Conservation (phyloP, 1,140 invertebrate species). For the Cydia amplana region DNA sequence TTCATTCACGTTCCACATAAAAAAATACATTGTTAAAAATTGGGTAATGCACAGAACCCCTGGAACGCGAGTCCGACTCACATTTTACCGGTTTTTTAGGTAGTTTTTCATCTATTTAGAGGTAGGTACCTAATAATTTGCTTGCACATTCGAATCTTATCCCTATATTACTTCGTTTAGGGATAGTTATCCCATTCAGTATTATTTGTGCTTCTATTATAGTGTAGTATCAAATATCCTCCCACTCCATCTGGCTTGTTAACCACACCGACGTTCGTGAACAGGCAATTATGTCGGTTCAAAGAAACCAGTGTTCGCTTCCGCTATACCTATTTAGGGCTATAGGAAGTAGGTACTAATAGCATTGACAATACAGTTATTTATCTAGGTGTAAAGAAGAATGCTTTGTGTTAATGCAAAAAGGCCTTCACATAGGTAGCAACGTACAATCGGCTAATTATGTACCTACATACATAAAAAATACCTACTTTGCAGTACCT, state of each 20-base stretch:
- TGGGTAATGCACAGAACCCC: no score
- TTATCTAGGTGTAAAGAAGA: background rate
- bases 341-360: constrained; percentile 35
- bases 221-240: background rate
- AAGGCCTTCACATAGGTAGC: background rate
- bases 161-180: background rate
- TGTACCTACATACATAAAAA: no score
- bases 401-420: constrained; percentile 30
- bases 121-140: no score
- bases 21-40: no score
- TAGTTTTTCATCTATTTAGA: no score
- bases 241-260: background rate
- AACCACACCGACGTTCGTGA: constrained; percentile 3
- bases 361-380: constrained; percentile 9
- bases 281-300: background rate
- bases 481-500: no score
- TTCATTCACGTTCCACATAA: no score
- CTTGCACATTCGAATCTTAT: background rate
- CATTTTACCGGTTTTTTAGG: no score
- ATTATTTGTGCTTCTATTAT: background rate
- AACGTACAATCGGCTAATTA: no score
- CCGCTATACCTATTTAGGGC: constrained; percentile 46
- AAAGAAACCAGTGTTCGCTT: constrained; percentile 38
- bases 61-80: no score
- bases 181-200: constrained; percentile 35